Base-by-base conservation (phyloP, 2,113 vertebrate species). In the Rhadina sibilatrix region DNA sequence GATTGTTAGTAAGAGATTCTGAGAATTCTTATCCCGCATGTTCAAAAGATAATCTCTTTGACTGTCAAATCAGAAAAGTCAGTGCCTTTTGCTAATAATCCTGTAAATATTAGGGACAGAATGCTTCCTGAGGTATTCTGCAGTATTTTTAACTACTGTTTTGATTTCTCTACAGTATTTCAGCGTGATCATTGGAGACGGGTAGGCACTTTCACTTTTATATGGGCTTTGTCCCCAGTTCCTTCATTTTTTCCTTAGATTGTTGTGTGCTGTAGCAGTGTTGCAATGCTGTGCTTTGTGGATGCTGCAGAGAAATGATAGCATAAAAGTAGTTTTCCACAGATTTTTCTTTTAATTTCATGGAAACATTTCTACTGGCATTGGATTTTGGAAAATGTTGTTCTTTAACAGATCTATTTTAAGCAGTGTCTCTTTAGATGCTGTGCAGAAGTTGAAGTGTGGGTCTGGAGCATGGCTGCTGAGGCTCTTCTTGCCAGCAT, bases 131-230 rank as follows among this genome's bases (percentile, higher is more conserved):
- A 90, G 77, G 60, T 90, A 5, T 88, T 75, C 65, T 75, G 38
- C 47, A n/a, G 78, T 64, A 15, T 83, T 86, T 85, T 74, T 93
- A 92, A 87, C 83, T 90, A 28, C 75, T 90, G 18, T 88, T 96
- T 89, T 75, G 86, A 63, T 96, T 96, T 93, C 93, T 90, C 90
- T 87, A 74, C 96, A 95, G 93, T 95, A 93, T 90, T 94, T 92
- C 93, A 86, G 74, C 70, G 40, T 93, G 96, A 92, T 71, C 92
- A 42, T 80, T 96, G 96, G 94, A 96, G 63, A 88, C 40, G 76
- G 90, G 83, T 89, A 90, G 95, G 93, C 94, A 89, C 69, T 93
- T 95, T 95, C 86, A 64, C 72, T 94, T 94, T 83, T 89, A 64
- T 84, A 66, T 68, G 72, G 72, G 72, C 92, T 69, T 66, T 57